Conservation (phyloP, 2,797 vertebrate genomes). For the Onychomys leucogaster region DNA sequence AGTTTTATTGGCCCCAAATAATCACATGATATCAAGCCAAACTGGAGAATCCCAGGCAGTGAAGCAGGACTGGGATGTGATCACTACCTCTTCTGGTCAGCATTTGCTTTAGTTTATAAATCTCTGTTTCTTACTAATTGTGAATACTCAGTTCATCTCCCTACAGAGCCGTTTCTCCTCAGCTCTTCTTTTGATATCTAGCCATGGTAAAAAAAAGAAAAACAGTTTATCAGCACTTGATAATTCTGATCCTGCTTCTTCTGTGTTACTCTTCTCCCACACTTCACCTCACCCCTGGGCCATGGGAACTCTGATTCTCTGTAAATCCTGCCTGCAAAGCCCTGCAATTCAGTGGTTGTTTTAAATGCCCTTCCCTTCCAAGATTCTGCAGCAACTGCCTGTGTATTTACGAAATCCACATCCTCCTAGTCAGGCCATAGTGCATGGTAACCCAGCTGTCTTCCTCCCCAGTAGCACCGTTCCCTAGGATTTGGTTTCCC, state of each 20-base stretch:
- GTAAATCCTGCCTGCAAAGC: neutral
- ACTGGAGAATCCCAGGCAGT: neutral
- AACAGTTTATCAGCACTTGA: neutral
- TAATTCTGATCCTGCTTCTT: neutral
- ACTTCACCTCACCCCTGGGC: neutral
- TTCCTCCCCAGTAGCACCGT: neutral
- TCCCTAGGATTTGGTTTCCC: neutral
- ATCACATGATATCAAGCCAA: neutral
- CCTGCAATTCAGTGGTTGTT: neutral
- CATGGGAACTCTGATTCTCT: neutral
- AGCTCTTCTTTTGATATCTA: neutral
- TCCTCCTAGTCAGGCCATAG: neutral
- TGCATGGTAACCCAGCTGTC: neutral
- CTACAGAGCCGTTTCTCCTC: neutral
- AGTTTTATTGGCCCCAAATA: neutral
- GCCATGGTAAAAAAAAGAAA: neutral
- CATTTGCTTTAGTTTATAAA: neutral
- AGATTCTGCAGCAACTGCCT: neutral
- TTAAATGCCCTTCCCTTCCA: conserved; percentile 12
- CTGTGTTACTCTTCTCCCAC: neutral
- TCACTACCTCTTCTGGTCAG: neutral
- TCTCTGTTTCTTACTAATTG: neutral
- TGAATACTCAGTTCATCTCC: neutral
- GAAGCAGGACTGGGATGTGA: fast-evolving
- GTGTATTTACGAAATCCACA: neutral